Percentiles rank a stretch among this genome's conserved stretches.
phyloP scores from a whole-genome alignment of 2,888 invertebrate genomes.

The Tiliacea aurago region DNA sequence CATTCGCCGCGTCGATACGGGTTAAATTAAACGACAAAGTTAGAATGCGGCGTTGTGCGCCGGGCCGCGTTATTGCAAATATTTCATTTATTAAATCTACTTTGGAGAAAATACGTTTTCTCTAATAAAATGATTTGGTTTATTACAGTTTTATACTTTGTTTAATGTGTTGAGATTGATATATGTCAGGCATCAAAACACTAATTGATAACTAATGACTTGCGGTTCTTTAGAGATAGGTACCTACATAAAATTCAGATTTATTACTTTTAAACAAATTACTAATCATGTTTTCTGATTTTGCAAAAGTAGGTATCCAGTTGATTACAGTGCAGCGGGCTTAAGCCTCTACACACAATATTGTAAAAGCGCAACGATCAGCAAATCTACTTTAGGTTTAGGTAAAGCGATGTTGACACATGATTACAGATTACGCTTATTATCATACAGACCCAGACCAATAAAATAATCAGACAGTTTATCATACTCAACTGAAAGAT shows the following conservation, averaged over 20 bases:
- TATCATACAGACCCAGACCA: background rate
- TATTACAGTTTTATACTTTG: constrained; percentile 20
- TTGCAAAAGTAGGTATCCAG: too few relatives aligned
- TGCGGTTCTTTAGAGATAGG: constrained; percentile 12
- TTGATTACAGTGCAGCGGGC: background rate
- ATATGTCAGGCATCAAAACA: constrained; percentile 8
- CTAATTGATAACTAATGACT: constrained; percentile 31
- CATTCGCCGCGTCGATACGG: constrained; percentile 66
- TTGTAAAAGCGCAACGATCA: background rate
- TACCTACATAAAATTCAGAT: constrained; percentile 14
- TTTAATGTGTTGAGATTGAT: constrained; percentile 1
- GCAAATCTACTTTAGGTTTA: background rate
- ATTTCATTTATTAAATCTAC: constrained; percentile 64
- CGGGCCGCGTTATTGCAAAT: constrained; percentile 60
- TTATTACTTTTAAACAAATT: constrained; percentile 18
- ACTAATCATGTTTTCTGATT: constrained; percentile 5
- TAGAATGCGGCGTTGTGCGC: constrained; percentile 58
- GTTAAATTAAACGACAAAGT: constrained; percentile 70
- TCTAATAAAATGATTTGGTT: constrained; percentile 35
- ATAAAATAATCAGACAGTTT: constrained; percentile 5
- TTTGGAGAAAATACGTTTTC: constrained; percentile 50
- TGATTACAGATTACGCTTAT: background rate
- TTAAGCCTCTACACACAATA: background rate
- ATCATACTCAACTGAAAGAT: constrained; percentile 28
- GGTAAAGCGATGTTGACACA: background rate